Evolutionary conservation across 1,140 invertebrate species (phyloP).

Genomic region (Cotesia chilonis): DNA sequence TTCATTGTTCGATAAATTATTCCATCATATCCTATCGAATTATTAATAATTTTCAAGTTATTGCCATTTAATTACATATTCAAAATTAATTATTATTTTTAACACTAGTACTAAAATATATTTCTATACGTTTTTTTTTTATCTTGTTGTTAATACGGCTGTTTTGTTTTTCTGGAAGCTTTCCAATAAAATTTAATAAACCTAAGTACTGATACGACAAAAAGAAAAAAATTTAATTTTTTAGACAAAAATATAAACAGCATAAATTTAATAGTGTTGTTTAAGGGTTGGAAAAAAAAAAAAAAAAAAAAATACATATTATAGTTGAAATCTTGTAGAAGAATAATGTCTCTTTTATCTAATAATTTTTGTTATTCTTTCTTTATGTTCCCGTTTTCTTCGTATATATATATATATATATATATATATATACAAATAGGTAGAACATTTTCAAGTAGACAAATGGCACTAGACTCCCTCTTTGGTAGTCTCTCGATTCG

Average conservation of each 20-base stretch:
- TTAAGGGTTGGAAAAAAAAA: too few relatives aligned
- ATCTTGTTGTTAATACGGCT: not conserved
- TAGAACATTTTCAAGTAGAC: slow-evolving; percentile 22
- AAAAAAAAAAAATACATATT: not conserved
- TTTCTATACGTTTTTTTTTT: not conserved
- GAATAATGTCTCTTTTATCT: not conserved
- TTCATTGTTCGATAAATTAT: not conserved
- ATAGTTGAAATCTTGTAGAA: not conserved
- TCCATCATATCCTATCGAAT: not conserved
- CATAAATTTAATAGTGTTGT: too few relatives aligned
- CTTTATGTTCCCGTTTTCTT: too few relatives aligned
- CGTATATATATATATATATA: not conserved
- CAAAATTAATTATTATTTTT: too few relatives aligned
- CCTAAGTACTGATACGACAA: slow-evolving; percentile 24
- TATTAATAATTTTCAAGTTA: not conserved
- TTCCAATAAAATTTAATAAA: slow-evolving; percentile 38
- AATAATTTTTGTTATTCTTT: too few relatives aligned
- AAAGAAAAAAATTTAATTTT: not conserved
- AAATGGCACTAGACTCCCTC: slow-evolving; percentile 17
- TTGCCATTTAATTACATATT: not conserved
- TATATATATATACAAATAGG: slow-evolving; percentile 6
- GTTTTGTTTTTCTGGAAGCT: slow-evolving; percentile 17
- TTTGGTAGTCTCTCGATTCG: slow-evolving; percentile 16
- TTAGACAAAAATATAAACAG: not conserved
- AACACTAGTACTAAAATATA: too few relatives aligned